A percentile compares a stretch with the other conserved stretches of the same genome.
phyloP scores from a whole-genome alignment of 2,113 vertebrate genomes.

The Hiodon alosoides region DNA sequence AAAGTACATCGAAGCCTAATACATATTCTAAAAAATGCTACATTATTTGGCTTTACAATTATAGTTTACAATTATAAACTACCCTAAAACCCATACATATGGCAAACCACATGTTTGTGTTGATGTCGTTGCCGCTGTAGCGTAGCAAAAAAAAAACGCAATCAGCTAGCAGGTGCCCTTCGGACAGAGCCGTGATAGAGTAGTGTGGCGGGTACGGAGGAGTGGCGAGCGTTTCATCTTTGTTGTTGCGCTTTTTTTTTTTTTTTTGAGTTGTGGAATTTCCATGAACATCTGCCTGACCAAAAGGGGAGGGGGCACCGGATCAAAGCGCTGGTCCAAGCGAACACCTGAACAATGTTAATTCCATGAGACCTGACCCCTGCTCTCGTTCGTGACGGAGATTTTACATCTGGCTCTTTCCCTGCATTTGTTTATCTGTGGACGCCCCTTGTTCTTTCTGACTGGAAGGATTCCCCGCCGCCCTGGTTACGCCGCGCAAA shows the following conservation, averaged over 20 bases:
- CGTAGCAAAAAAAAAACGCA: not conserved
- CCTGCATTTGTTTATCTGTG: not conserved
- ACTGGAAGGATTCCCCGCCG: too few relatives aligned
- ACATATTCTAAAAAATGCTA: too few relatives aligned
- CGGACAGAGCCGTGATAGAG: not conserved
- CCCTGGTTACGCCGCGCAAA: too few relatives aligned
- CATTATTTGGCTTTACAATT: too few relatives aligned
- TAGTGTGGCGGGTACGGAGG: not conserved
- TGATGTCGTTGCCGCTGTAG: too few relatives aligned
- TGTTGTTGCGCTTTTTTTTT: not conserved
- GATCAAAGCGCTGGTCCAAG: conserved; percentile 12
- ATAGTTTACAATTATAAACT: too few relatives aligned
- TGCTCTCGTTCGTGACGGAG: conserved; percentile 5
- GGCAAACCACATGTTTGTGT: not conserved
- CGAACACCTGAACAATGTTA: conserved; percentile 22
- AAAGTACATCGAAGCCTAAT: too few relatives aligned
- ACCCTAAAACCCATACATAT: not conserved
- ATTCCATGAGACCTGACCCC: conserved; percentile 1
- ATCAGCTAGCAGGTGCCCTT: not conserved
- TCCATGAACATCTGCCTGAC: conserved; percentile 10
- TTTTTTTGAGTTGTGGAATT: conserved; percentile 10
- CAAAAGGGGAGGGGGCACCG: not conserved
- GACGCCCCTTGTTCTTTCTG: not conserved
- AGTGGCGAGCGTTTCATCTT: conserved; percentile 7
- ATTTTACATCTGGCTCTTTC: conserved; percentile 15